Percentiles rank a stretch among this genome's conserved stretches.
Conservation (phyloP, 2,113 vertebrate species). For the Oreotrochilus melanogaster region DNA sequence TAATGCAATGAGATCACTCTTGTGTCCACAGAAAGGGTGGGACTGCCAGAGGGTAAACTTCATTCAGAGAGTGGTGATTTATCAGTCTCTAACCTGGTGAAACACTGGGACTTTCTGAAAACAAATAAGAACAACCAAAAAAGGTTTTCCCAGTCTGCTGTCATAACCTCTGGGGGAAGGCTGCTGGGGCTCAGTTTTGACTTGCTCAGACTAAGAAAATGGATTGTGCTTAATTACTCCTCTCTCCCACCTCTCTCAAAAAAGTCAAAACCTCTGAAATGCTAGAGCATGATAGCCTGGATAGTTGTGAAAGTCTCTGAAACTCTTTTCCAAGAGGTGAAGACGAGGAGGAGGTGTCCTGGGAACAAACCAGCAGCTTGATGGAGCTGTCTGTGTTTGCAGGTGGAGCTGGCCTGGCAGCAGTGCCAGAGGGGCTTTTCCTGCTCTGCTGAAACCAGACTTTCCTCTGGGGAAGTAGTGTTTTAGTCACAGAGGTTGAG, state of each 20-base stretch:
- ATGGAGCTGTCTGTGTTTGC: neutral
- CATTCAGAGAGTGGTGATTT: neutral
- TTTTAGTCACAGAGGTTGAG: neutral
- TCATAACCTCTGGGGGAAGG: neutral
- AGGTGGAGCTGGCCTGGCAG: neutral
- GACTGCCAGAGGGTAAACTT: conserved; percentile 13
- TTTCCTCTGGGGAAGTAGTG: neutral
- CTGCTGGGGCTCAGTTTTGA: neutral
- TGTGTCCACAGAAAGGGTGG: conserved; percentile 17
- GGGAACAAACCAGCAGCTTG: accelerated
- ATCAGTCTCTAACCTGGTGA: neutral
- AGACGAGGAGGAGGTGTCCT: neutral
- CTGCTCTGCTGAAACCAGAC: neutral
- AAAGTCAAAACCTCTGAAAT: neutral
- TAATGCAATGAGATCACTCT: conserved; percentile 9
- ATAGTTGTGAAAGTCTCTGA: neutral
- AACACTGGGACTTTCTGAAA: neutral
- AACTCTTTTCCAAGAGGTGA: neutral
- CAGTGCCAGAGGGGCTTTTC: neutral
- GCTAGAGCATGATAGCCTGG: neutral
- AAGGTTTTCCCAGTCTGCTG: neutral
- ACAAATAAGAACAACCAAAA: neutral
- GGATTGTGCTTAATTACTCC: neutral
- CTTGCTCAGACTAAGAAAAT: neutral
- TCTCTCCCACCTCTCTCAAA: neutral